Percentiles rank a stretch among this genome's conserved stretches.
These are phyloP conservation scores for Athetis lepigone DNA, from an alignment of 2,888 invertebrate species.

Conservation along the genomic window DNA sequence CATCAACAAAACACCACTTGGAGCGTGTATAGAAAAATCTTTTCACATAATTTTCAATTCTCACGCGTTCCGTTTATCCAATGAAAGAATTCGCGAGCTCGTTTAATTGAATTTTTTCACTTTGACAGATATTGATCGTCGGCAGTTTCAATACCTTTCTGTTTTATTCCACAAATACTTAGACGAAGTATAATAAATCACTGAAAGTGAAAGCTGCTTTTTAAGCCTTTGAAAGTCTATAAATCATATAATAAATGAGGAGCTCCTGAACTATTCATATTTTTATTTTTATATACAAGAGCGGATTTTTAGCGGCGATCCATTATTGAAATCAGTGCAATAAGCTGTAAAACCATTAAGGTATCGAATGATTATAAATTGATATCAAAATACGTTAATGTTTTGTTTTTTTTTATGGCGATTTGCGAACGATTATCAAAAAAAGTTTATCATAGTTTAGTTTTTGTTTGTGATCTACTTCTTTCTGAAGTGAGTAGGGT, in stretches of 20 bases:
- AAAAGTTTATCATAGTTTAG: conserved; percentile 4
- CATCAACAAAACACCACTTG: conserved; percentile 79
- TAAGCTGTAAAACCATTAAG: conserved; percentile 29
- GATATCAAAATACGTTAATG: too few relatives aligned
- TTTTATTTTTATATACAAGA: conserved; percentile 46
- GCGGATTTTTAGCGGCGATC: conserved; percentile 21
- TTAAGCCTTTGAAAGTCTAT: conserved; percentile 81
- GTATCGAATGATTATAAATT: conserved; percentile 1
- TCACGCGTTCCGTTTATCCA: conserved; percentile 83
- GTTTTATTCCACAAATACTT: conserved; percentile 85
- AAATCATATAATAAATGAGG: conserved; percentile 82
- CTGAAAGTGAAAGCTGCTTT: conserved; percentile 81
- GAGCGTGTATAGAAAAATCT: conserved; percentile 76
- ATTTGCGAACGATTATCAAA: too few relatives aligned
- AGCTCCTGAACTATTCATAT: conserved; percentile 68
- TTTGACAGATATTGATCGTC: conserved; percentile 87
- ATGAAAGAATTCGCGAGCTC: conserved; percentile 80
- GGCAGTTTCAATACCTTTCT: conserved; percentile 82
- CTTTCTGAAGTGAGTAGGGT: not conserved
- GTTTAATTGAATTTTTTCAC: conserved; percentile 86
- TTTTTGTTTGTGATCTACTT: not conserved
- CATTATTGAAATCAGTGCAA: conserved; percentile 36
- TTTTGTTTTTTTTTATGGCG: too few relatives aligned
- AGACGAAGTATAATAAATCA: conserved; percentile 83
- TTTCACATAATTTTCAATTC: conserved; percentile 85